These are phyloP conservation scores for Phania funesta DNA, from an alignment of 2,888 invertebrate genomes.

Conservation along the genomic window DNA sequence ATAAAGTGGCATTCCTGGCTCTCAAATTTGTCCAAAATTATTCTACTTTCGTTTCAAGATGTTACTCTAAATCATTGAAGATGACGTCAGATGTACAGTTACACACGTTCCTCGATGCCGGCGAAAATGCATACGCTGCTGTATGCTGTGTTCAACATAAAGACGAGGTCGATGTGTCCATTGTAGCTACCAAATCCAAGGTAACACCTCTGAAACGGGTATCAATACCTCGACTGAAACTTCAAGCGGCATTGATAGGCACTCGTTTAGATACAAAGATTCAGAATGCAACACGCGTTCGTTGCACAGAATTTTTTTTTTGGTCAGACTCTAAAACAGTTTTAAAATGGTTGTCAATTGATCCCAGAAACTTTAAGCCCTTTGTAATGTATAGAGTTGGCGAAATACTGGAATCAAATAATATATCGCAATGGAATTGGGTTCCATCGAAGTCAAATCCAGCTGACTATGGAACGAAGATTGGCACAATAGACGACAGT, in stretches of 20 bases:
- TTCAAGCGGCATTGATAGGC: background rate
- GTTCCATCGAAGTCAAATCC: constrained; percentile 62
- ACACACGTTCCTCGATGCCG: background rate
- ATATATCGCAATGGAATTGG: constrained; percentile 50
- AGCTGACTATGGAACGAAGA: constrained; percentile 61
- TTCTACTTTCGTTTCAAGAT: too few relatives aligned
- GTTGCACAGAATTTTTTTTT: background rate
- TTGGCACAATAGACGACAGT: background rate
- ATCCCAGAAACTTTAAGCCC: constrained; percentile 55
- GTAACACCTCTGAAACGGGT: background rate
- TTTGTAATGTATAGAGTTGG: constrained; percentile 60
- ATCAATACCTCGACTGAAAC: background rate
- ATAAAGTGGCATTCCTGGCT: too few relatives aligned
- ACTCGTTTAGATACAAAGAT: too few relatives aligned
- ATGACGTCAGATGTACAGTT: too few relatives aligned
- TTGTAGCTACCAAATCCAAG: background rate
- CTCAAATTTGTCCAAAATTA: too few relatives aligned
- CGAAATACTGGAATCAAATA: constrained; percentile 55
- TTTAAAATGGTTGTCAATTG: constrained; percentile 58
- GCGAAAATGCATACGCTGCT: background rate
- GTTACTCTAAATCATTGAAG: too few relatives aligned
- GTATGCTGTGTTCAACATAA: background rate
- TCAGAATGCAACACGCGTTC: too few relatives aligned
- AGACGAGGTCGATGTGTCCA: background rate
- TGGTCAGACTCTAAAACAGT: constrained; percentile 62